Evolutionary conservation across 2,797 vertebrate species (phyloP), one percentile per base, ranked within the genome.

Genomic region (Botia almorhae): DNA sequence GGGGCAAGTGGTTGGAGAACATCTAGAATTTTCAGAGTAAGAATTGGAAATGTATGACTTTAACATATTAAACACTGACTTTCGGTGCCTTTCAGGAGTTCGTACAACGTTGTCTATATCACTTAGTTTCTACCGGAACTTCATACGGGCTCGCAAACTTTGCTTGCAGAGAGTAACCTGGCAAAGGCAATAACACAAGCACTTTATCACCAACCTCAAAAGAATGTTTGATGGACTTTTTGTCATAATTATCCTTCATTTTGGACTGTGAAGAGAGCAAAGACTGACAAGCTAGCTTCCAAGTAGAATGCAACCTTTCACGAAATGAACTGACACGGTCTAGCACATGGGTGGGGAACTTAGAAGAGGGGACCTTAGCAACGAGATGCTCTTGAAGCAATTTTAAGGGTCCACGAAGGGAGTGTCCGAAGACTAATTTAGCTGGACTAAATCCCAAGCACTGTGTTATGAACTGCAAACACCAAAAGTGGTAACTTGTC

Each of bases 351-450:
- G n/a, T 29, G 10, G 4, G 1, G n/a, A 23, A 29, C 8, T 61
- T 0, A 10, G 21, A 29, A 8, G 21, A n/a, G 14, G 63, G 16
- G 12, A 5, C 8, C 3, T 26, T 12, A 26, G 21, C 21, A 12
- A 64, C 12, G 21, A 70, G 36, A 11, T 76, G 58, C 6, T 78
- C 74, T 21, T 65, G 26, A 4, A 77, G 17, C 17, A 82, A 4
- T 11, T 78, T 77, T 19, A 78, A 29, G 3, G 81, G 75, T 2
- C 81, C 58, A 10, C 19, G 33, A 7, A 82, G 3, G 2, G 29
- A 39, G 13, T 77, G 74, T 0, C 67, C 29, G 19, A 82, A 77
- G 1, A 78, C 69, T 2, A 82, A 51, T 16, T 73, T 69, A 33
- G 69, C 48, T 2, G 69, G 81, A 17, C 73, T 76, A 17, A 76